Conservation (phyloP, 2,888 invertebrate species). For the Allolobophora icterica region DNA sequence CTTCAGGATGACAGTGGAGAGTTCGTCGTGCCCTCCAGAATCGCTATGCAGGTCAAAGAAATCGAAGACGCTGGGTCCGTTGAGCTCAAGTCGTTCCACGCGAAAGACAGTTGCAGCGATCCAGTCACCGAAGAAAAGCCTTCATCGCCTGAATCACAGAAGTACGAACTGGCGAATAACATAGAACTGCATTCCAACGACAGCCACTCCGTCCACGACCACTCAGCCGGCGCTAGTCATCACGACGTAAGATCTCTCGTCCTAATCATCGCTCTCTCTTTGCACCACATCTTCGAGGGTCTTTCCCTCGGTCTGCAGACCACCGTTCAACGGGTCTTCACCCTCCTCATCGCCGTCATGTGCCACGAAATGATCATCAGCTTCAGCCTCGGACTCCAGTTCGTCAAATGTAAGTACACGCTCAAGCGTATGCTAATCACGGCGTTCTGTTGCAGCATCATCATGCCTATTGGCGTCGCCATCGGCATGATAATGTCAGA, state of each 20-base stretch:
- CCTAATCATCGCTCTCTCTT: conserved; percentile 68
- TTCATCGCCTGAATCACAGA: background rate
- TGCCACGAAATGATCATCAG: conserved; percentile 70
- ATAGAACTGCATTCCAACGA: background rate
- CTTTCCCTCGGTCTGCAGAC: conserved; percentile 69
- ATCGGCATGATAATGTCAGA: conserved; percentile 47
- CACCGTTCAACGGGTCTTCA: conserved; percentile 53
- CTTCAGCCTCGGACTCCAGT: conserved; percentile 68
- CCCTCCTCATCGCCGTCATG: conserved; percentile 65
- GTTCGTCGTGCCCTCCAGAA: background rate
- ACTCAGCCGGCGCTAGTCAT: background rate
- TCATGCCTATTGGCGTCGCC: conserved; percentile 46
- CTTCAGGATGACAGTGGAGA: background rate
- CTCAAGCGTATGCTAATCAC: conserved; percentile 34
- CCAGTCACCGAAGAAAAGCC: background rate
- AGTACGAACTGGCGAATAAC: background rate
- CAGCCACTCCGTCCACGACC: background rate
- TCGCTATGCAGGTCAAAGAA: background rate
- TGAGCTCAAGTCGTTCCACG: background rate
- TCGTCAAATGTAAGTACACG: conserved; percentile 44
- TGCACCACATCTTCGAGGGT: conserved; percentile 71
- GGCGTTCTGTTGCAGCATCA: conserved; percentile 38
- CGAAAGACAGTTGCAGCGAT: background rate
- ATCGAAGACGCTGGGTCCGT: background rate
- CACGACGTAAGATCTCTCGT: conserved; percentile 62